phyloP scores from a whole-genome alignment of 2,888 invertebrate species.

The Idaea dimidiata region DNA sequence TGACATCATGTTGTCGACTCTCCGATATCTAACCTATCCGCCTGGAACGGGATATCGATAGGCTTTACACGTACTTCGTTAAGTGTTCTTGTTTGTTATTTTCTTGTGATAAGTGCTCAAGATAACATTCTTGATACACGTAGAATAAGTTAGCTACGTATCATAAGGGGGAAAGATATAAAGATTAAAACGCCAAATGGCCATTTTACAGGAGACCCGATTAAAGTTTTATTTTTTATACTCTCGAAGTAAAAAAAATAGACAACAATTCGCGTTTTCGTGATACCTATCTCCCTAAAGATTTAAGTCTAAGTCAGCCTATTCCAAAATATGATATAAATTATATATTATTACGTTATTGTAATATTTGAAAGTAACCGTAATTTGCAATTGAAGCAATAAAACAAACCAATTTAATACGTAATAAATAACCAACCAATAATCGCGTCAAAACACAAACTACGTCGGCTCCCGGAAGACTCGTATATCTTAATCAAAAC shows the following conservation, averaged over 20 bases:
- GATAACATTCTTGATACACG: conserved; percentile 2
- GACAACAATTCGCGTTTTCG: too few relatives aligned
- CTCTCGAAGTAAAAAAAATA: too few relatives aligned
- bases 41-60: conserved; percentile 8
- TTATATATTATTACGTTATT: too few relatives aligned
- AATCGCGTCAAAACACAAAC: conserved; percentile 33
- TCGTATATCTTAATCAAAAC: conserved; percentile 37
- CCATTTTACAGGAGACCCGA: too few relatives aligned
- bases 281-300: too few relatives aligned
- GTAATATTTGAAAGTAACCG: neutral
- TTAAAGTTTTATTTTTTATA: too few relatives aligned
- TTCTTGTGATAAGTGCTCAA: conserved; percentile 9
- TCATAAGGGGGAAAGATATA: too few relatives aligned
- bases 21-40: conserved; percentile 2
- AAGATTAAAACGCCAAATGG: too few relatives aligned
- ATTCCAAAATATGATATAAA: too few relatives aligned
- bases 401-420: neutral
- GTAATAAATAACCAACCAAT: conserved; percentile 6
- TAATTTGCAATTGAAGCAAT: neutral
- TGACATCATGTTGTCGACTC: conserved; percentile 12
- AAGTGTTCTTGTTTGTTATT: conserved; percentile 21
- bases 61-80: conserved; percentile 18
- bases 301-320: too few relatives aligned
- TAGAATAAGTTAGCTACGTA: too few relatives aligned
- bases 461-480: conserved; percentile 31